Base-by-base conservation (phyloP, 2,888 invertebrate genomes). In the Aphidoletes aphidimyza region DNA sequence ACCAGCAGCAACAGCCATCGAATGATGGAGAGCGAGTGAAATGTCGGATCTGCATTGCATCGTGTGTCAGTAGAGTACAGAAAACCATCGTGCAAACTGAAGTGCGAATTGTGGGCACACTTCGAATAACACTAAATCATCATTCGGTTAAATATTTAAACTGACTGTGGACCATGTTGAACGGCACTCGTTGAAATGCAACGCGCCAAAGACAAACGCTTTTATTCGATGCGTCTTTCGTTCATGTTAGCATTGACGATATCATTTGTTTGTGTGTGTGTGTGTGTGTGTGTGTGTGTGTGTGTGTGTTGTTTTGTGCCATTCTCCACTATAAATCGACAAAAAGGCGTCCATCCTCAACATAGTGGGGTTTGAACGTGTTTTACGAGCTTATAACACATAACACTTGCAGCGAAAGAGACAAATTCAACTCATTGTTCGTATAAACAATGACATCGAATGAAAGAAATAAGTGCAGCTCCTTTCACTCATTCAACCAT, bases 61-160 rank as follows among this genome's bases (percentile, higher is more conserved):
- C 81, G 37, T 37, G 22, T 26, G 39, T n/a, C 19, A n/a, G n/a
- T 78, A 36, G n/a, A 36, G 14, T 3, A 54, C n/a, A 39, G 22
- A 54, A 6, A 22, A n/a, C 22, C 3, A 8, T 30, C 6, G 30
- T 22, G 81, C 81, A 36, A 81, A 81, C 37, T 37, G 81, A 37
- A 81, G 81, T 81, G 81, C 37, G 37, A 81, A 81, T 81, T 81
- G 81, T 81, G 81, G 37, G 37, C 81, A n/a, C 81, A 81, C 81
- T n/a, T n/a, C 37, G 81, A 37, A 81, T n/a, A 81, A 81, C 81
- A 81, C 81, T 81, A 81, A 81, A 81, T 81, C 81, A 81, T 81
- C 81, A 81, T 37, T 37, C 81, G n/a, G 81, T 81, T 81, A 81
- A 81, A 81, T 81, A 81, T 81, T 81, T 81, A 37, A 81, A 81